Conservation (phyloP, 2,113 vertebrate genomes). For the Eulacestoma nigropectus region DNA sequence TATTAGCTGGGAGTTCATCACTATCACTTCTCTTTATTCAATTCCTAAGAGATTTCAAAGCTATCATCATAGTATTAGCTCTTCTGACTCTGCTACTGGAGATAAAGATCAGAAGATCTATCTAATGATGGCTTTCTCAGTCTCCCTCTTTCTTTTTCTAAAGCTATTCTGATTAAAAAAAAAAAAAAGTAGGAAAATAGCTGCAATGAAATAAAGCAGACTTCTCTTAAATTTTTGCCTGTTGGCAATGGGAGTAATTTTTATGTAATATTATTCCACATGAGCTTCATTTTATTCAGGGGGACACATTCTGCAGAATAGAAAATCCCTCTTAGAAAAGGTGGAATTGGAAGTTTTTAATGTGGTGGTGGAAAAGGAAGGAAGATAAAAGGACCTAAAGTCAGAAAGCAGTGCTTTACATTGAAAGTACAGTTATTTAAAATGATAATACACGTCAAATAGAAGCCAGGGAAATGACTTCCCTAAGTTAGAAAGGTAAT, state of each 20-base stretch:
- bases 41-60: conserved; percentile 80
- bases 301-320: neutral
- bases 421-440: conserved; percentile 31
- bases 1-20: conserved; percentile 84
- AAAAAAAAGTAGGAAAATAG: neutral
- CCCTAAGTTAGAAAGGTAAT: conserved; percentile 41
- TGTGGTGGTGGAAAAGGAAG: neutral
- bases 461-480: conserved; percentile 37
- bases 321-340: neutral
- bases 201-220: neutral
- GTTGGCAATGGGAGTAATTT: neutral
- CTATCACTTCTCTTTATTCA: conserved; percentile 76
- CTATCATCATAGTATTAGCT: conserved; percentile 79
- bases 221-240: neutral
- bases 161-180: neutral
- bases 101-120: conserved; percentile 77
- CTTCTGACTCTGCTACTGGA: conserved; percentile 68
- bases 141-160: neutral
- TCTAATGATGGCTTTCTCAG: conserved; percentile 69
- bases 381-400: conserved; percentile 38
- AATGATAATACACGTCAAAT: conserved; percentile 28
- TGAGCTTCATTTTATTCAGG: neutral
- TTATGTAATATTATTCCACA: neutral
- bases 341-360: neutral
- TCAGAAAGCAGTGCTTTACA: neutral